Conservation (phyloP, 2,797 vertebrate genomes). For the Uromys caudimaculatus region DNA sequence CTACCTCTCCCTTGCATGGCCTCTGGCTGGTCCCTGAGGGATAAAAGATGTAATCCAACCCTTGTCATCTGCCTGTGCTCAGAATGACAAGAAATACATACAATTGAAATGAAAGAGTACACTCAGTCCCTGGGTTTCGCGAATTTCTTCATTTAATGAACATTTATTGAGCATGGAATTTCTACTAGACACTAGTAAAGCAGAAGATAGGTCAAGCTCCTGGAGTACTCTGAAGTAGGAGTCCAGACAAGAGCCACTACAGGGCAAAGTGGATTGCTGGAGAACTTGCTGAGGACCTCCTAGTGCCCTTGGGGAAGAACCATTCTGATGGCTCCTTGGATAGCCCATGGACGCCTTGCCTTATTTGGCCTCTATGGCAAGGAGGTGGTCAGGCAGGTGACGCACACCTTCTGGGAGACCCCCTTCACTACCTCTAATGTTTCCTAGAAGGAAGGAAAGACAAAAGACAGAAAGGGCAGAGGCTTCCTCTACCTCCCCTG, state of each 20-base stretch:
- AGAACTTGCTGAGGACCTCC: background rate
- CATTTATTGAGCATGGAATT: background rate
- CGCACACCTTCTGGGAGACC: background rate
- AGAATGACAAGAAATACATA: background rate
- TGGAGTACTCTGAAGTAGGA: background rate
- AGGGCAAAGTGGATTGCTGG: background rate
- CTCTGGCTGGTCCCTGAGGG: background rate
- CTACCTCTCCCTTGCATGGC: background rate
- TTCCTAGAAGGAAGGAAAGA: background rate
- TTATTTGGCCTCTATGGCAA: background rate
- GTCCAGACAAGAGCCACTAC: background rate
- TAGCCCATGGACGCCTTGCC: background rate
- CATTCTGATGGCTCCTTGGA: background rate
- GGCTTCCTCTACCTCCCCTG: background rate
- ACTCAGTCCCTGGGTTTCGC: background rate
- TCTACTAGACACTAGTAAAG: background rate
- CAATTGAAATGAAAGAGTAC: background rate
- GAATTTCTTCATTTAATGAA: background rate
- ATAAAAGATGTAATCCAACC: background rate
- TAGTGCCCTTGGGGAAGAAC: background rate
- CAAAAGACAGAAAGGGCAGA: background rate
- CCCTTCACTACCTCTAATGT: background rate
- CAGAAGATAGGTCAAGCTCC: background rate
- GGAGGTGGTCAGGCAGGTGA: background rate
- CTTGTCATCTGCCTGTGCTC: background rate